These are phyloP conservation scores for Meandrusa payeni DNA, from an alignment of 2,888 invertebrate species.

Conservation along the genomic window DNA sequence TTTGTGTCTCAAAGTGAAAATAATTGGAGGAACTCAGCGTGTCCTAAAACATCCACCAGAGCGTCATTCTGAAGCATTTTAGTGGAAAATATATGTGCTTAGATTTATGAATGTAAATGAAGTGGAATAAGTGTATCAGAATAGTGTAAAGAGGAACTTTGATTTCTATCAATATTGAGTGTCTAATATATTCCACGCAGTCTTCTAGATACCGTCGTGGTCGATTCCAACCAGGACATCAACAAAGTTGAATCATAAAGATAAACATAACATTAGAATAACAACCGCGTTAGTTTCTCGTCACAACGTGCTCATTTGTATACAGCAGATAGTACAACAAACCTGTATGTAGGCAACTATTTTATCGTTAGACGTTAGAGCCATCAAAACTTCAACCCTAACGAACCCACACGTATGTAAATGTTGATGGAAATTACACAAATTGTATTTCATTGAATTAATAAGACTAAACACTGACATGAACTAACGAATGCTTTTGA, in stretches of 20 bases:
- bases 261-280: constrained; percentile 16
- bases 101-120: no score
- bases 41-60: no score
- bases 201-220: no score
- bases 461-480: constrained; percentile 23
- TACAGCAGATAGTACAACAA: constrained; percentile 25
- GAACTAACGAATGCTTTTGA: constrained; percentile 21
- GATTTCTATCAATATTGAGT: no score
- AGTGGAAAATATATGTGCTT: no score
- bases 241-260: background rate
- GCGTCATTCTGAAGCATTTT: no score
- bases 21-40: no score
- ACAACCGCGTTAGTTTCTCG: constrained; percentile 32
- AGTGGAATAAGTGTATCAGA: no score
- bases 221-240: no score
- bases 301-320: constrained; percentile 14
- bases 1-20: no score
- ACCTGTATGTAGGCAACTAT: constrained; percentile 29
- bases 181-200: no score
- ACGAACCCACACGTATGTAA: constrained; percentile 29
- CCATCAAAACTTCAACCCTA: constrained; percentile 25
- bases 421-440: constrained; percentile 26
- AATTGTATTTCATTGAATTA: constrained; percentile 31
- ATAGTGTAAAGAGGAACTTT: no score
- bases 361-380: constrained; percentile 20